Base-by-base conservation (phyloP, 2,113 vertebrate species). In the Phalacrocorax aristotelis region DNA sequence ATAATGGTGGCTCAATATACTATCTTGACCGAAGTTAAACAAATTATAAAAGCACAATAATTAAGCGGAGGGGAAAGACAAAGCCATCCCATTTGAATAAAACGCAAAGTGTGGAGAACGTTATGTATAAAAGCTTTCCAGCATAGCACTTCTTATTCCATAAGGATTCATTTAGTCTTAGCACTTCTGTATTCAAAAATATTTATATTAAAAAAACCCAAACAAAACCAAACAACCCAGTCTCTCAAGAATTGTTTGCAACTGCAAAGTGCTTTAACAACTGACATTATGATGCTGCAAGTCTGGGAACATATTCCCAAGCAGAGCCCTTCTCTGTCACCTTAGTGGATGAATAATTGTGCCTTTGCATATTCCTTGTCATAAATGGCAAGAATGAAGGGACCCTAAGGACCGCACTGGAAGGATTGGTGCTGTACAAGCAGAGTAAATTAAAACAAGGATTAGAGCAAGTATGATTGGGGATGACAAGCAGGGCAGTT, bases 371-470 rank as follows among this genome's bases (percentile, higher is more conserved):
- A 99, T 98, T 98, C 98, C 98, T 98, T 99, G 99, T 99, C 99
- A 99, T 98, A 97, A 95, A 96, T 98, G 97, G 98, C 98, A 98
- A 98, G 99, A 99, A 98, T 99, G 98, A 99, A 99, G 98, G 98
- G 98, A 98, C 99, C 99, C 98, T 77, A 98, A 99, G 99, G 99
- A 99, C 98, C 89, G 96, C 97, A 97, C 98, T 98, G 98, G 98
- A 98, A 98, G 98, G 98, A 93, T 97, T 97, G 98, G 98, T 97
- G 98, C 98, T 98, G 98, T 98, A 98, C 97, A 98, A 98, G 98
- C 98, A 98, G 98, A 99, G 99, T 99, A 99, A 99, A 99, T 99
- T 99, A 99, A 99, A 99, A 99, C 98, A 98, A 98, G 98, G 99
- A 99, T 99, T 99, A 99, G 98, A 98, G 98, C 97, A 96, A 98